Percentiles rank a stretch among this genome's conserved stretches.
These are phyloP conservation scores for Ploceus nigricollis DNA, from an alignment of 2,113 vertebrate genomes.

Conservation along the genomic window DNA sequence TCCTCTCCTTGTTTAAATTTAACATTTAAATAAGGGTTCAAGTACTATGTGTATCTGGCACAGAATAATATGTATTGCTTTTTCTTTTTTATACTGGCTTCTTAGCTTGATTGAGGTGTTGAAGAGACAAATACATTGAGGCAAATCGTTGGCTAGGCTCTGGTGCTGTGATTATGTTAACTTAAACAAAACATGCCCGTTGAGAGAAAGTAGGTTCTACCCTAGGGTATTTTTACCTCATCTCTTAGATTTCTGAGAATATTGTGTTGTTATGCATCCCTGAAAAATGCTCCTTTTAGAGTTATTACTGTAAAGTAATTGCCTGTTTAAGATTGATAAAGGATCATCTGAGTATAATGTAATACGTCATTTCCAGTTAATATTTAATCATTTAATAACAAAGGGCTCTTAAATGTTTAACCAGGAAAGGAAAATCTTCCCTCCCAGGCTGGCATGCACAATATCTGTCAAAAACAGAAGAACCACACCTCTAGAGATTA, in stretches of 20 bases:
- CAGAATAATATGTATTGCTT: neutral
- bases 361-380: neutral
- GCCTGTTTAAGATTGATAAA: neutral
- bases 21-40: neutral
- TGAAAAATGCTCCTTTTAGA: neutral
- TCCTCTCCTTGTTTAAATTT: neutral
- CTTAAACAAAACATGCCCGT: neutral
- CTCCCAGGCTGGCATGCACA: neutral
- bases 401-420: conserved; percentile 16
- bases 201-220: neutral
- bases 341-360: neutral
- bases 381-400: neutral
- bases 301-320: neutral
- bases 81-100: neutral
- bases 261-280: neutral
- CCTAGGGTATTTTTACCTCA: neutral
- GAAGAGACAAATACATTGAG: neutral
- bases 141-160: neutral
- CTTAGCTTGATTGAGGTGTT: neutral
- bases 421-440: neutral
- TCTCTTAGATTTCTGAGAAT: neutral
- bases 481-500: neutral
- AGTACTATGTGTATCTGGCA: neutral
- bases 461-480: neutral
- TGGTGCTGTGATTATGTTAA: neutral